Percentiles rank a stretch among this genome's conserved stretches.
Conservation (phyloP, 2,888 invertebrate genomes). For the Crioceris asparagi region DNA sequence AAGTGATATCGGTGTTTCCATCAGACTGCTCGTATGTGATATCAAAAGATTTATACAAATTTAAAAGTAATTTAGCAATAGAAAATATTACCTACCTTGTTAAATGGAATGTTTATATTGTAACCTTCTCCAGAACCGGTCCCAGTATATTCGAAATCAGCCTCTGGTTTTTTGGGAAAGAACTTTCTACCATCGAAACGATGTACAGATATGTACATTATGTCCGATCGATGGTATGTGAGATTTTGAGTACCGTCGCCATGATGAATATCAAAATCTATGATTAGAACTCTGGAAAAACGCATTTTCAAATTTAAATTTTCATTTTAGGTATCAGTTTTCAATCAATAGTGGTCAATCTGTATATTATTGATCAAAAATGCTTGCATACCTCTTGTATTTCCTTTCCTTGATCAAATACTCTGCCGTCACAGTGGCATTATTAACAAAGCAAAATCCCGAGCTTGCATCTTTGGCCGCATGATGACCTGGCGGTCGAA, state of each 20-base stretch:
- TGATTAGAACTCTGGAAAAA: conserved; percentile 53
- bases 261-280: conserved; percentile 97
- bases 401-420: conserved; percentile 41
- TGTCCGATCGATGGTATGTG: conserved; percentile 63
- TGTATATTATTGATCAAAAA: background rate
- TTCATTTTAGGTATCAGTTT: too few relatives aligned
- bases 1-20: too few relatives aligned
- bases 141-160: conserved; percentile 57
- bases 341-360: background rate
- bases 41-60: too few relatives aligned
- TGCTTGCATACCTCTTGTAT: conserved; percentile 43
- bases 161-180: conserved; percentile 67
- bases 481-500: conserved; percentile 89
- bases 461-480: conserved; percentile 63
- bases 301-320: too few relatives aligned
- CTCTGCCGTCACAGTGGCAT: conserved; percentile 70
- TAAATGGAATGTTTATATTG: conserved; percentile 92
- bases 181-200: conserved; percentile 83
- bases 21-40: too few relatives aligned
- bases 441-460: conserved; percentile 89
- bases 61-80: too few relatives aligned
- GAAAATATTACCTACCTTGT: conserved; percentile 44
- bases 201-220: conserved; percentile 86
- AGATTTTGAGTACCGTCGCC: conserved; percentile 85
- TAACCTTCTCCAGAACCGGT: conserved; percentile 60